Evolutionary conservation across 2,113 vertebrate species (phyloP), one percentile per base, ranked within the genome.

Genomic region (Calidris pygmaea): DNA sequence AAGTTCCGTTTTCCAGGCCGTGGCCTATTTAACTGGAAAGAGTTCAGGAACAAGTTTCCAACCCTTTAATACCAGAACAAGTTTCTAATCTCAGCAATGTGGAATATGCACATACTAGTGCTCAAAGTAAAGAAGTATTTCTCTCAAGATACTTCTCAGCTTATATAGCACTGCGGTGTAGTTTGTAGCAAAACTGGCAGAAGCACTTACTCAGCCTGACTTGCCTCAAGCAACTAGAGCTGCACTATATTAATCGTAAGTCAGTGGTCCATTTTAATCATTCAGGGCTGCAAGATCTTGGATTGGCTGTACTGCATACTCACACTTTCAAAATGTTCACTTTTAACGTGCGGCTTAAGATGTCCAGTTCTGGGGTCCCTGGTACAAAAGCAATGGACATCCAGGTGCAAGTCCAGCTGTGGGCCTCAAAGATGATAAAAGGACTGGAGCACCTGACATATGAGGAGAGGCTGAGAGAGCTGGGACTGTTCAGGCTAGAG

Each of bases 31-130:
- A 96, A 88, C 74, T 59, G 24, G 52, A 32, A 82, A 63, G 74
- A 82, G 37, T 67, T 96, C 70, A 85, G 85, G 87, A 92, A 78
- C 24, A 90, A 59, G 41, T 78, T 93, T 94, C 66, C 76, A 95
- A 45, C 24, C 55, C 24, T 60, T 90, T 65, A 78, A 60, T 55
- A 83, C 27, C 34, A 93, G 72, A 74, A 91, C 20, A 52, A 53
- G 60, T 92, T 93, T 88, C 58, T 88, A 80, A 73, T 58, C 55
- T 73, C 55, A 77, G 8, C 32, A 45, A 24, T 9, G 32, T 14
- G 50, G 18, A n/a, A 67, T 45, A 77, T 30, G 24, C 37, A 89
- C 1, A 2, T 45, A 77, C 21, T 53, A 65, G n/a, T 29, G 16
- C 24, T 52, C 2, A 32, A 85, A 62, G 50, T 37, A 81, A 83